Conservation (phyloP, 1,140 invertebrate species). For the Condylostylus longicornis region DNA sequence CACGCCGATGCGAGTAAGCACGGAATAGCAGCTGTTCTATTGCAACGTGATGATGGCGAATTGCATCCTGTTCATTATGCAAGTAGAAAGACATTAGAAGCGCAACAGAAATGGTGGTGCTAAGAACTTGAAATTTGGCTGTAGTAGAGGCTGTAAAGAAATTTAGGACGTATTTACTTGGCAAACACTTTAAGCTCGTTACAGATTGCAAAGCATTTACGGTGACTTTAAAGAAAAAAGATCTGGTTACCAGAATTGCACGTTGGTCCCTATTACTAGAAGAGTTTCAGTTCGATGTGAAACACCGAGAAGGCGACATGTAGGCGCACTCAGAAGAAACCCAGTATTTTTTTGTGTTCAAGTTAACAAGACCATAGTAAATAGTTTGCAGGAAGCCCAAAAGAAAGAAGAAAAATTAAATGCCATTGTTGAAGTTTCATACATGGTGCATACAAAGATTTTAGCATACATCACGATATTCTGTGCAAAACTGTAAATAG, state of each 20-base stretch:
- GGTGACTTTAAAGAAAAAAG: too few relatives aligned
- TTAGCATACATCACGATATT: neutral
- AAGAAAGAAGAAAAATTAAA: conserved; percentile 2
- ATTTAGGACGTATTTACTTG: neutral
- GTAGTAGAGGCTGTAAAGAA: too few relatives aligned
- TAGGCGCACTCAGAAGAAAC: conserved; percentile 30
- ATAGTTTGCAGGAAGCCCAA: conserved; percentile 3
- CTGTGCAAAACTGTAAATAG: conserved; percentile 1
- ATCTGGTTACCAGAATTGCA: too few relatives aligned
- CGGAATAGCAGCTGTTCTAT: conserved; percentile 4
- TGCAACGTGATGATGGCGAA: conserved; percentile 2
- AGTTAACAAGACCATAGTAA: neutral
- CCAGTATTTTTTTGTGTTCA: conserved; percentile 11
- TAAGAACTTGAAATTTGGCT: too few relatives aligned
- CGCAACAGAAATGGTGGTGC: too few relatives aligned
- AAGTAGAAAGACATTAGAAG: neutral
- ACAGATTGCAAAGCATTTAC: conserved; percentile 1
- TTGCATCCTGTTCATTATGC: conserved; percentile 6
- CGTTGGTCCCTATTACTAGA: too few relatives aligned
- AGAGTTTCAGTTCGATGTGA: too few relatives aligned
- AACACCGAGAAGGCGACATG: conserved; percentile 31
- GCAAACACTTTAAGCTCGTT: neutral
- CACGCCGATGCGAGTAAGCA: conserved; percentile 6
- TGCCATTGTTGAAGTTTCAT: conserved; percentile 1
- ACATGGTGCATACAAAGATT: neutral